phyloP scores from a whole-genome alignment of 2,797 vertebrate genomes.

The Eidolon dupreanum region DNA sequence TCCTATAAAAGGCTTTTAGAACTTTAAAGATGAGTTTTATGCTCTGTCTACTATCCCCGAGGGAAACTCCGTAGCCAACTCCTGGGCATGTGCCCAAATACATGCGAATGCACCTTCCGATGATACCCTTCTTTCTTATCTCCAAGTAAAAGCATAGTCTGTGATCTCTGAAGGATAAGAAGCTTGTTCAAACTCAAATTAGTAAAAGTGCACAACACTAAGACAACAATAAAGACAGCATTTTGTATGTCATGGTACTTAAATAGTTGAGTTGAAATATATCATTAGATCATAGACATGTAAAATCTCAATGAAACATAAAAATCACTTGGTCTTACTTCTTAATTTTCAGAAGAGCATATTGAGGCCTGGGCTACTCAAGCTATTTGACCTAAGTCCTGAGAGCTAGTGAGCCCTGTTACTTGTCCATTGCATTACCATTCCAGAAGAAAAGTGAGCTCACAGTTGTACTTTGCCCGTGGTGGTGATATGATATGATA shows the following conservation, averaged over 20 bases:
- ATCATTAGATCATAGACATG: background rate
- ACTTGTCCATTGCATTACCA: background rate
- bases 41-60: slow-evolving; percentile 40
- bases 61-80: slow-evolving; percentile 36
- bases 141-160: background rate
- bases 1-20: slow-evolving; percentile 65
- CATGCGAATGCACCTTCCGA: background rate
- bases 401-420: background rate
- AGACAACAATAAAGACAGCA: background rate
- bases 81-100: slow-evolving; percentile 34
- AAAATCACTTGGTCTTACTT: background rate
- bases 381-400: background rate
- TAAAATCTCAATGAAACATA: background rate
- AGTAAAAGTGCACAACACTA: background rate
- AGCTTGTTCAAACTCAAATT: background rate
- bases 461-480: background rate
- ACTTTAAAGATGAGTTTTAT: slow-evolving; percentile 72
- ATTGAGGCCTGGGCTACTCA: background rate
- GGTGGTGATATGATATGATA: background rate
- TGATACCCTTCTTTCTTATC: background rate
- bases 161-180: background rate
- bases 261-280: background rate
- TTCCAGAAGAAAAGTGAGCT: background rate
- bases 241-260: background rate
- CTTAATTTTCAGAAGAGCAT: slow-evolving; percentile 11